Evolutionary conservation across 2,797 vertebrate genomes (phyloP), one percentile per base, ranked within the genome.

Genomic region (Gymnothorax reevesii): DNA sequence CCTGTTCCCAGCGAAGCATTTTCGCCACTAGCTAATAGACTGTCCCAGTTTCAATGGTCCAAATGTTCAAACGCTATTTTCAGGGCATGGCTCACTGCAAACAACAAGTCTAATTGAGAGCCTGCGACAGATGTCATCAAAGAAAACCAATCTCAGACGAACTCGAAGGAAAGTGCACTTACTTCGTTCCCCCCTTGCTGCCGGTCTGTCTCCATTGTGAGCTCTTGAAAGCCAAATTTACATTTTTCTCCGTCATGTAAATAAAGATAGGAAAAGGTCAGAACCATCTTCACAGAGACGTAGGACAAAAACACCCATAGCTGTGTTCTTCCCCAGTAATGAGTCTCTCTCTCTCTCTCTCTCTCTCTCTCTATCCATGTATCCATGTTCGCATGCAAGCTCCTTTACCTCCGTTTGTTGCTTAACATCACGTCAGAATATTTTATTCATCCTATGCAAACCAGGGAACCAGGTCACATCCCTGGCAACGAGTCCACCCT

Each of bases 231-330:
- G n/a, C 20, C 9, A 25, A 17, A 55, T 71, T 55, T 52, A 42
- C 64, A 55, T 54, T 71, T 82, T 60, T 60, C 2, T 59, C 10
- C 3, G 8, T 33, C 57, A 86, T 89, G 82, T 49, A 87, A 84
- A 13, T 12, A 54, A 82, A 86, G 84, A 84, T 15, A 49, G 33
- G 66, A 33, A 87, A 86, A 94, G 90, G 93, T 92, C 89, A 85
- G 83, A 52, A 55, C 10, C 79, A 60, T 10, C 73, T 42, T 3
- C 52, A 9, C 25, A n/a, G 1, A 13, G 83, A 90, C 49, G 57
- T 4, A 42, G 62, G 13, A 12, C 83, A 88, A 80, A 55, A 77
- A 88, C 88, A 86, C 88, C 89, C 90, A 90, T 88, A 5, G 80
- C 83, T 54, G 15, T 0, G 55, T 15, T 79, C 57, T 12, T 52